Conservation (phyloP, 2,888 invertebrate genomes). For the Agrilus mali region DNA sequence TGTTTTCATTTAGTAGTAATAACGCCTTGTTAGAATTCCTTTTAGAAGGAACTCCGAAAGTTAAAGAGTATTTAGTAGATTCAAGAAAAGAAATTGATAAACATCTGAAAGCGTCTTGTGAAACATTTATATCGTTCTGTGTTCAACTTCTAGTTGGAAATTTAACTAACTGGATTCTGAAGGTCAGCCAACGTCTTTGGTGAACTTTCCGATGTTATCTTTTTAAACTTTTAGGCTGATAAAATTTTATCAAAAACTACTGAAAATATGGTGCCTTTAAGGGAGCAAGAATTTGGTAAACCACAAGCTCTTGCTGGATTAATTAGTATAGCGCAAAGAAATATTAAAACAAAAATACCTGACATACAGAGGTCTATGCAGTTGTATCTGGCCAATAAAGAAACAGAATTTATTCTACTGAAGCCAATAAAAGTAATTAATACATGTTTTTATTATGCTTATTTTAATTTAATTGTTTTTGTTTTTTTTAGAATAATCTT, state of each 20-base stretch:
- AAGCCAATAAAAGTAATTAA: conserved; percentile 74
- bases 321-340: conserved; percentile 64
- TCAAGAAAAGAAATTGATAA: conserved; percentile 93
- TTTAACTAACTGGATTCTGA: conserved; percentile 58
- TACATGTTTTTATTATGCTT: background rate
- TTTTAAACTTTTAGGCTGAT: conserved; percentile 1
- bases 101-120: conserved; percentile 81
- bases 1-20: conserved; percentile 69
- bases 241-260: conserved; percentile 6
- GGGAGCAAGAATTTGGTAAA: conserved; percentile 40
- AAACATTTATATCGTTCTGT: conserved; percentile 71
- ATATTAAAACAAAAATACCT: conserved; percentile 69
- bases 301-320: conserved; percentile 60
- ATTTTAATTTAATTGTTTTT: background rate
- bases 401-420: conserved; percentile 94
- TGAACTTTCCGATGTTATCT: background rate
- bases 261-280: conserved; percentile 12
- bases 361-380: conserved; percentile 81
- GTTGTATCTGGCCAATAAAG: conserved; percentile 88
- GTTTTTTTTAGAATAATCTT: conserved; percentile 58
- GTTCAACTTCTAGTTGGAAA: conserved; percentile 66
- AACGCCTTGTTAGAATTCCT: conserved; percentile 89
- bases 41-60: conserved; percentile 85
- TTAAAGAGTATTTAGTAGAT: conserved; percentile 83
- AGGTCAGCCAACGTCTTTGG: conserved; percentile 37